A percentile compares a stretch with the other conserved stretches of the same genome.
Evolutionary conservation across 2,113 vertebrate species (phyloP).

Genomic region (Ginglymostoma cirratum): DNA sequence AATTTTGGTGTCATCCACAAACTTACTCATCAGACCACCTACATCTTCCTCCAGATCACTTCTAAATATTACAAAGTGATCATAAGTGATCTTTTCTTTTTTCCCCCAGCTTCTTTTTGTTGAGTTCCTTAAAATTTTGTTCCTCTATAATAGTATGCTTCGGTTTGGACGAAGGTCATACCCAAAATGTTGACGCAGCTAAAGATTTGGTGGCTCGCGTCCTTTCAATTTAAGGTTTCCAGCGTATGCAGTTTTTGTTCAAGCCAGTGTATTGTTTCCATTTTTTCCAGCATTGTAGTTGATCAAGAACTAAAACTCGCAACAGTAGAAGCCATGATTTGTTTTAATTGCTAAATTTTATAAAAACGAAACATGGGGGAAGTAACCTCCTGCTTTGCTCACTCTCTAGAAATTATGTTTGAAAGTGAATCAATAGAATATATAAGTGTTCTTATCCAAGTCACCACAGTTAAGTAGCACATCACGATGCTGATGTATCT

Average conservation of each 20-base stretch:
- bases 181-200: background rate
- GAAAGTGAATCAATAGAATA: background rate
- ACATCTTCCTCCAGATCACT: no score
- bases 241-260: background rate
- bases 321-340: background rate
- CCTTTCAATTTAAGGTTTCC: background rate
- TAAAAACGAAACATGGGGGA: background rate
- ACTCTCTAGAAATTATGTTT: background rate
- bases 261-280: background rate
- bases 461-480: background rate
- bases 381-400: background rate
- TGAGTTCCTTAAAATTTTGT: background rate
- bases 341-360: background rate
- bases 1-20: no score
- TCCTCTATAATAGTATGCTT: background rate
- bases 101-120: background rate
- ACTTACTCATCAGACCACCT: no score
- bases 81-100: background rate
- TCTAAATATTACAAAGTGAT: no score
- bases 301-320: background rate
- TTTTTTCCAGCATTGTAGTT: background rate
- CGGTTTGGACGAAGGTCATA: background rate
- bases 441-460: background rate
- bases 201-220: background rate
- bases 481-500: background rate